Evolutionary conservation across 64 coral and sea anemone genomes (phyloP).

Genomic region (Montipora cactus): DNA sequence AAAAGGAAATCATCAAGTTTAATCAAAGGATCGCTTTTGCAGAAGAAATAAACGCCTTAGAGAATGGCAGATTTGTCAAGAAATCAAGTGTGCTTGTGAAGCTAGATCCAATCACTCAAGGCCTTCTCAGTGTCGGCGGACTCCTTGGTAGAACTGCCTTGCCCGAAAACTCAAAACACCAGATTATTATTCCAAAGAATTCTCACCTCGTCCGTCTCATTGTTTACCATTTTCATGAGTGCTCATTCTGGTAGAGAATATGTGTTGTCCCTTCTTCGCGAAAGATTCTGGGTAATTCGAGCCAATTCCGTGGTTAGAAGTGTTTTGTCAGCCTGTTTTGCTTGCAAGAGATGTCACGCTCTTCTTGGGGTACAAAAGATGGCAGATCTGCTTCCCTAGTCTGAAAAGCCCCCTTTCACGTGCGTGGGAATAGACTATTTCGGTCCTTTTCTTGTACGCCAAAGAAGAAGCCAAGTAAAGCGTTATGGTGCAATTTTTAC

Average conservation of each 20-base stretch:
- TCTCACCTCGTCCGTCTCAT: background rate
- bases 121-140: background rate
- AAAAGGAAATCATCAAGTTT: background rate
- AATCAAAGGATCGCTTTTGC: background rate
- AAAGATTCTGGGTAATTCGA: background rate
- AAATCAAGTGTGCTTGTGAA: background rate
- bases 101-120: background rate
- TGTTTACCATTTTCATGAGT: background rate
- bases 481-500: background rate
- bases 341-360: background rate
- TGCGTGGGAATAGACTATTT: background rate
- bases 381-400: background rate
- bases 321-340: background rate
- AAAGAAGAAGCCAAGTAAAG: background rate
- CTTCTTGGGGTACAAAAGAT: constrained; percentile 2
- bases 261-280: background rate
- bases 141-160: background rate
- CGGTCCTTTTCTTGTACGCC: background rate
- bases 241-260: background rate
- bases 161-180: background rate
- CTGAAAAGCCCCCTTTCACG: background rate
- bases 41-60: too few species aligned
- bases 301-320: background rate
- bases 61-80: background rate
- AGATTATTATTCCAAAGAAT: background rate